Percentiles rank a stretch among this genome's conserved stretches.
Conservation (phyloP, 2,888 invertebrate genomes). For the Macrosiphum euphorbiae region DNA sequence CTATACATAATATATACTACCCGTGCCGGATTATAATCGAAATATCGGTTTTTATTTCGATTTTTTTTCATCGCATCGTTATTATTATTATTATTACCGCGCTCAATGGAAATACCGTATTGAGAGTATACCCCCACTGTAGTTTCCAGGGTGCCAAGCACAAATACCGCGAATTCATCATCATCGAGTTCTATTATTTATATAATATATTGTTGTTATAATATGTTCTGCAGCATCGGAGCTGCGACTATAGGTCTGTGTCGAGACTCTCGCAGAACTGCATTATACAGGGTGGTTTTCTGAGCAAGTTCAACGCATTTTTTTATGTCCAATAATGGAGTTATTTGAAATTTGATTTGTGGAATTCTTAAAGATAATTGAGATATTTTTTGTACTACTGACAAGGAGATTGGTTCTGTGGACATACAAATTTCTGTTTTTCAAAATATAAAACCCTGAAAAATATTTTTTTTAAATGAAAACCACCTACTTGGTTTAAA, state of each 20-base stretch:
- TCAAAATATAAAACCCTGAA: neutral
- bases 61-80: neutral
- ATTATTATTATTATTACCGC: neutral
- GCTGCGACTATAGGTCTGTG: neutral
- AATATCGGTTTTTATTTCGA: slow-evolving; percentile 35
- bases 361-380: neutral
- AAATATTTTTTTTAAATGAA: no score
- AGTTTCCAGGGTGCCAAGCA: neutral
- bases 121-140: neutral
- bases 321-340: neutral
- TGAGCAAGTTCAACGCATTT: neutral
- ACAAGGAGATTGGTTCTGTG: neutral
- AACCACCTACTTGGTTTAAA: neutral
- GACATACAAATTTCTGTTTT: neutral
- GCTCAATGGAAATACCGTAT: neutral
- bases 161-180: neutral
- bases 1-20: neutral
- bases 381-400: neutral
- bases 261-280: neutral
- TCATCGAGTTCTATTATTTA: neutral
- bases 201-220: neutral
- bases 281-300: neutral
- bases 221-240: neutral
- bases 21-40: slow-evolving; percentile 2
- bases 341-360: neutral